Percentiles rank a stretch among this genome's conserved stretches.
Conservation (phyloP, 2,113 vertebrate species). For the Amblyopsis rosae region DNA sequence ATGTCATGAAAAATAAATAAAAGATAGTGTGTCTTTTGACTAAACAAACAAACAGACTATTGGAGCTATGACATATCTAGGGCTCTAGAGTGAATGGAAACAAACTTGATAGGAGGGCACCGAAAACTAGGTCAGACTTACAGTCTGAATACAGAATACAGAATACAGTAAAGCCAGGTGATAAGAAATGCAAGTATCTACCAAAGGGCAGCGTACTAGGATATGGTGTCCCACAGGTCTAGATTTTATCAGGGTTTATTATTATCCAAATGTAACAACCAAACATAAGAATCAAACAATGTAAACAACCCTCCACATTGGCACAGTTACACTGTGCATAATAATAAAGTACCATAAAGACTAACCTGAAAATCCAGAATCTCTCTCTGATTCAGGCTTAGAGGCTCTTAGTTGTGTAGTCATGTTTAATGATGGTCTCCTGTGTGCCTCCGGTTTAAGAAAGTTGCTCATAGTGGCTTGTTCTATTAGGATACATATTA, state of each 20-base stretch:
- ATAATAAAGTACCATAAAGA: slow-evolving; percentile 1
- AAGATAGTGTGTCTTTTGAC: not conserved
- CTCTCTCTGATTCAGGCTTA: slow-evolving; percentile 81
- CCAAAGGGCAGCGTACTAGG: slow-evolving; percentile 23
- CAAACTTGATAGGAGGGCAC: slow-evolving; percentile 14
- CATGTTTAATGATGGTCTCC: slow-evolving; percentile 44
- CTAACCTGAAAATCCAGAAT: slow-evolving; percentile 90
- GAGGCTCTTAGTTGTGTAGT: slow-evolving; percentile 42
- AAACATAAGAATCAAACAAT: not conserved
- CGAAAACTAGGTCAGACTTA: slow-evolving; percentile 43
- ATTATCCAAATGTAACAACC: not conserved
- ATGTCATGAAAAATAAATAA: not conserved
- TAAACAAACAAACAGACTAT: not conserved
- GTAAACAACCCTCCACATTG: not conserved
- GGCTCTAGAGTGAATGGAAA: slow-evolving; percentile 39
- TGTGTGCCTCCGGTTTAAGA: slow-evolving; percentile 36
- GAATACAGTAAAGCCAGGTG: slow-evolving; percentile 28
- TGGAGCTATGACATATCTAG: slow-evolving; percentile 29
- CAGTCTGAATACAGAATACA: too few species aligned
- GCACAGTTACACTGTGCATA: not conserved
- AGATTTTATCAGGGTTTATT: slow-evolving; percentile 23
- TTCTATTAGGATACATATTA: slow-evolving; percentile 1
- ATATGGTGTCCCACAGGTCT: slow-evolving; percentile 53
- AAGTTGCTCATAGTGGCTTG: slow-evolving; percentile 49
- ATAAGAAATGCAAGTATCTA: slow-evolving; percentile 6